Base-by-base conservation (phyloP, 2,797 vertebrate genomes). In the Hyperoplus immaculatus region DNA sequence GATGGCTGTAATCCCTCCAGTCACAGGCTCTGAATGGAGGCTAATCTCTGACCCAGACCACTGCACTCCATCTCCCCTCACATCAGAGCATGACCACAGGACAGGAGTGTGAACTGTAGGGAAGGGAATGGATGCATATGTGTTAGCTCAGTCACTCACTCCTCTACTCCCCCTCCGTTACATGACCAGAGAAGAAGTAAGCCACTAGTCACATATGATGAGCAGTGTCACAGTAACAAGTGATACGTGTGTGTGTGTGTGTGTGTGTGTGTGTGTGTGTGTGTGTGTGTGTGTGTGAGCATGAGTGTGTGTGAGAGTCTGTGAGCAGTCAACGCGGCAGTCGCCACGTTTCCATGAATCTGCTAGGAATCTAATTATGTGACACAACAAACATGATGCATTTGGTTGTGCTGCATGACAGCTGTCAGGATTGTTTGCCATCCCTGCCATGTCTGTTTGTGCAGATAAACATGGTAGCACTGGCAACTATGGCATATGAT, bases 41-140 rank as follows among this genome's bases (percentile, higher is more conserved):
- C 87, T 94, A 94, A 94, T 92, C 91, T 94, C 81, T 75, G 86
- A 86, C 87, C 85, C 72, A 73, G 78, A 63, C 86, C 84, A 78
- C 84, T 87, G 89, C 88, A 69, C 76, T 82, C 87, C 87, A 89
- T 91, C 90, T 85, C 78, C 82, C 78, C 82, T 88, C 87, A 65
- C 83, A 92, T 92, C 86, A 88, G 86, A 83, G 80, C 81, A 29
- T 29, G 29, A 29, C 29, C 29, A 29, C 29, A 41, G 69, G 72
- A 87, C 86, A 83, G 71, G 70, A 74, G 72, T 78, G 72, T 92
- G 51, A 80, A 75, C 77, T 72, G 61, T 45, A 67, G 43, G 59
- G 36, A 59, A 69, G 45, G 60, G 16, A 46, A 61, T 64, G 71
- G 63, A 72, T 67, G 62, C 13, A 45, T 67, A 72, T 58, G 50